Base-by-base conservation (phyloP, 2,797 vertebrate genomes). In the Sciurus vulgaris region DNA sequence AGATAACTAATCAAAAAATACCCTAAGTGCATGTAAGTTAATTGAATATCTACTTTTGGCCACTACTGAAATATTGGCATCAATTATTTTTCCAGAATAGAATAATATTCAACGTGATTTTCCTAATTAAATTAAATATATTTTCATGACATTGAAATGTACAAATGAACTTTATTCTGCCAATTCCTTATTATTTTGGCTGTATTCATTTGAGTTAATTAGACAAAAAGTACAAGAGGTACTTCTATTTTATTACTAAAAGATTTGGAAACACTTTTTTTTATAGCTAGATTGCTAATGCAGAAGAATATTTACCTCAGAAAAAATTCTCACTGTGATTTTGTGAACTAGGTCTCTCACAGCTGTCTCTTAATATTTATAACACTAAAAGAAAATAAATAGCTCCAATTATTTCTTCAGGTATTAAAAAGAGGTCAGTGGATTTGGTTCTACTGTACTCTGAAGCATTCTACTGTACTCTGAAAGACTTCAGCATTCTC, bases 131-230 rank as follows among this genome's bases (percentile, higher is more conserved):
- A 61, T 70, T 77, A 90, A 89, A 77, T 33, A 67, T 51, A 76
- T 1, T 86, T 77, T 26, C 69, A 73, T 33, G 86, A 3, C 13
- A 33, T 78, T 79, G 3, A 69, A 20, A 51, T 79, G 44, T 59
- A 9, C 84, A 77, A 44, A 15, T 33, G 77, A 47, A 59, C 15
- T 44, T 22, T 77, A 86, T 15, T 89, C 89, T 77, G 28, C 1
- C 41, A 83, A 89, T 78, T 95, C n/a, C 28, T 94, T 83, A 78
- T 38, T 73, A 73, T 81, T 85, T 69, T 10, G 4, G 51, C 47
- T 92, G 3, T 20, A 73, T 26, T 49, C 7, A 49, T 72, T 92
- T 51, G 15, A 63, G 24, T 56, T 86, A 79, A 89, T 35, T 78
- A 59, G 22, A 10, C 26, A 69, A 89, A 89, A 73, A 85, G 9